Evolutionary conservation across 2,113 vertebrate genomes (phyloP), one percentile per base, ranked within the genome.

Genomic region (Struthidea cinerea): DNA sequence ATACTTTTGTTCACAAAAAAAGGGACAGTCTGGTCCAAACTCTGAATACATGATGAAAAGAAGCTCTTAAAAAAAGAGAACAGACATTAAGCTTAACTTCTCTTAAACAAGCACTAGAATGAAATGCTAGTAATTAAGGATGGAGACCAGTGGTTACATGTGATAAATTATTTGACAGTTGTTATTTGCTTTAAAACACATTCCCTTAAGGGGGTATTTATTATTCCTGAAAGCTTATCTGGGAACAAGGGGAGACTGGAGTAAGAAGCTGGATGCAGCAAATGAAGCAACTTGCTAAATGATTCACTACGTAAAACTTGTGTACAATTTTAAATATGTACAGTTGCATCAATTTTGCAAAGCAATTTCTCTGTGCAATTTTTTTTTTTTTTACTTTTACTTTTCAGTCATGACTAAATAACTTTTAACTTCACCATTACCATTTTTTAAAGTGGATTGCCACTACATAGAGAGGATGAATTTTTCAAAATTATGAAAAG

Each of bases 101-200:
- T 84, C 60, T 53, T 89, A 92, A 39, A 55, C 15, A 15, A 82
- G 70, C 64, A 79, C 71, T 35, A 89, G 90, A 96, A 84, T 78
- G 46, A 93, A 95, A 91, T 32, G 39, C 9, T 83, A 84, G 71
- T 90, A 95, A 96, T 90, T 96, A 96, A 93, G 87, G 47, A 91
- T 44, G 30, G 78, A 97, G 74, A 93, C 79, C 39, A 68, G 88
- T 89, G 91, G 94, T 96, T 96, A 90, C 80, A 87, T 79, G n/a
- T 52, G 85, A 97, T 96, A 94, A 97, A 96, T 96, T 94, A 96
- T 96, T 95, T 87, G 95, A 83, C 91, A 94, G 71, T 96, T 67
- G 46, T 89, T 89, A 91, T 91, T 93, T 96, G 78, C 91, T 95
- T 94, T 96, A 97, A 96, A 96, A 96, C 86, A 91, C 88, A 93